A percentile compares a stretch with the other conserved stretches of the same genome.
Evolutionary conservation across 2,888 invertebrate species (phyloP).

Genomic region (Chrysina gloriosa): DNA sequence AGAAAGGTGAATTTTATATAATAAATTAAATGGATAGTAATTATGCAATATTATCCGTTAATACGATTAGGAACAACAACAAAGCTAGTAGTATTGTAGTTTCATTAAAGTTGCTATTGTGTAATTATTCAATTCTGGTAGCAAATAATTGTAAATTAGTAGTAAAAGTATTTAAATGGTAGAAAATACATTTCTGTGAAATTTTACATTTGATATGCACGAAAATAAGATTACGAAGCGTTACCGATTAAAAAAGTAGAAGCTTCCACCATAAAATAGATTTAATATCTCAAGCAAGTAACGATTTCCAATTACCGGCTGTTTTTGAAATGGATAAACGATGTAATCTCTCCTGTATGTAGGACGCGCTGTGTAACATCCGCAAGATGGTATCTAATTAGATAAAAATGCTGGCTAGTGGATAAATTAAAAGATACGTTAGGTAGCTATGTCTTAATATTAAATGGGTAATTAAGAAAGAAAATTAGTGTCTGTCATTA

Average conservation of each 20-base stretch:
- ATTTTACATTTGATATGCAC: background rate
- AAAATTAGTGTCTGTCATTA: too few species aligned
- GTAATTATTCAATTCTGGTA: too few species aligned
- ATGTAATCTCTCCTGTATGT: background rate
- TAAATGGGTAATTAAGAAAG: background rate
- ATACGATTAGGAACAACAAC: too few species aligned
- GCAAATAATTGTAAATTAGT: too few species aligned
- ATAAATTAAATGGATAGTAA: too few species aligned
- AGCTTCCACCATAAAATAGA: background rate
- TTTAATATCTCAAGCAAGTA: background rate
- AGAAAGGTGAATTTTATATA: too few species aligned
- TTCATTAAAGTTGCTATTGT: too few species aligned
- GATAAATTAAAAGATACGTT: background rate
- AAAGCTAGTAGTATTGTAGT: too few species aligned
- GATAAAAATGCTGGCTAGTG: background rate
- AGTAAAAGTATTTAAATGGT: too few species aligned
- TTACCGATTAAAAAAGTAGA: background rate
- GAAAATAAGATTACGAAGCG: background rate
- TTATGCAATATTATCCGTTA: too few species aligned
- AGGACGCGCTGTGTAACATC: background rate
- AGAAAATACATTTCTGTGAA: too few species aligned
- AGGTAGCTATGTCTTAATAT: too few species aligned
- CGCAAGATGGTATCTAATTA: slow-evolving; percentile 1
- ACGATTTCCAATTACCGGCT: slow-evolving; percentile 10
- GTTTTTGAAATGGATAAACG: background rate